These are phyloP conservation scores for Diploscapter pachys DNA, from an alignment of 1,140 invertebrate species.

Conservation along the genomic window DNA sequence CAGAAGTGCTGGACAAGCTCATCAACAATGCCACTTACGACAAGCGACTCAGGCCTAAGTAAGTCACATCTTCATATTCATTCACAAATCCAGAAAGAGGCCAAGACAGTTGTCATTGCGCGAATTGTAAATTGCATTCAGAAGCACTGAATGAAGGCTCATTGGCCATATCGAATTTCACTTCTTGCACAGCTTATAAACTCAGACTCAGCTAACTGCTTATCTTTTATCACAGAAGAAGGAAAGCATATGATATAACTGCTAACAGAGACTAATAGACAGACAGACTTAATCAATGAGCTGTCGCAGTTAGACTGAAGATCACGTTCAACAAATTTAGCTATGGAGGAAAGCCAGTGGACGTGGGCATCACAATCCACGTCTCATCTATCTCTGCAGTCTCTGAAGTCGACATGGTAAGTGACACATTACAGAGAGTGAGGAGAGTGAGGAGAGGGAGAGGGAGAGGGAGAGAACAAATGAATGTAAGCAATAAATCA, in stretches of 20 bases:
- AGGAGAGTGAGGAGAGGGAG: background rate
- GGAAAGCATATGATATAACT: background rate
- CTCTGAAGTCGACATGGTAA: constrained; percentile 56
- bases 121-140: background rate
- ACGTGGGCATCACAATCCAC: constrained; percentile 56
- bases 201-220: background rate
- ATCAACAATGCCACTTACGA: constrained; percentile 69
- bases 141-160: background rate
- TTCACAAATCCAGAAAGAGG: background rate
- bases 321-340: constrained; percentile 3
- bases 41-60: constrained; percentile 90
- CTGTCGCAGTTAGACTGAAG: too few relatives aligned
- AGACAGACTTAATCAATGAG: too few relatives aligned
- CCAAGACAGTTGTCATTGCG: background rate
- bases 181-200: background rate
- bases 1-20: constrained; percentile 45
- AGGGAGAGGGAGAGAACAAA: background rate
- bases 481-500: background rate
- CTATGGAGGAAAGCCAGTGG: constrained; percentile 77
- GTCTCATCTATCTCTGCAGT: constrained; percentile 55
- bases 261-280: too few relatives aligned
- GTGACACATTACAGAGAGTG: background rate
- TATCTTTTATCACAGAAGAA: background rate
- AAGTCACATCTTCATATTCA: too few relatives aligned
- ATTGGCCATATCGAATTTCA: constrained; percentile 4